phyloP scores from a whole-genome alignment of 2,888 invertebrate genomes.

The Athrips mouffetella region DNA sequence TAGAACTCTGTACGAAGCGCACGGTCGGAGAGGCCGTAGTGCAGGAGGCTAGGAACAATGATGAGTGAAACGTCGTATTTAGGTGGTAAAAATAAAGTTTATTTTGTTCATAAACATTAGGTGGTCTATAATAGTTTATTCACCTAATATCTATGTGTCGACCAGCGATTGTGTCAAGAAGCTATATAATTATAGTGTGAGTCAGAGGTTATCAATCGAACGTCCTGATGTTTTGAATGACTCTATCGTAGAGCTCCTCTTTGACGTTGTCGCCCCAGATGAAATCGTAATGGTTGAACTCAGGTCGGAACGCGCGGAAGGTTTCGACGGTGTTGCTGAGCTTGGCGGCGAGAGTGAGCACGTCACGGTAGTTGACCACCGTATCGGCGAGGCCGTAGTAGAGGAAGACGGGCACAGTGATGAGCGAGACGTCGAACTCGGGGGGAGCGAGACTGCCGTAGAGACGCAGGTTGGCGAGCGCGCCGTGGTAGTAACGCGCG shows the following conservation, averaged over 20 bases:
- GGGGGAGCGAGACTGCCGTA: constrained; percentile 44
- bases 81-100: too few species aligned
- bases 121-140: too few species aligned
- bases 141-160: too few species aligned
- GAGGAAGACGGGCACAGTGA: constrained; percentile 39
- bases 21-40: not conserved
- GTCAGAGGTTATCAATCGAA: constrained; percentile 17
- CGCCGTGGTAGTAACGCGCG: constrained; percentile 40
- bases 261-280: constrained; percentile 42
- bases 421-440: constrained; percentile 34
- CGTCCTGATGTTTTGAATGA: constrained; percentile 33
- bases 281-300: constrained; percentile 47
- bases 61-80: not conserved
- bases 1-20: too few species aligned
- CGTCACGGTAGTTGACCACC: constrained; percentile 35
- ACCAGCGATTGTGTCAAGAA: constrained; percentile 46
- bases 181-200: constrained; percentile 47
- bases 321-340: constrained; percentile 34
- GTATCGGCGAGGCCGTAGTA: constrained; percentile 39
- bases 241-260: constrained; percentile 31
- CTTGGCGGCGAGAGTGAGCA: constrained; percentile 27
- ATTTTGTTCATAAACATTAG: too few species aligned
- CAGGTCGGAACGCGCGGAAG: constrained; percentile 25
- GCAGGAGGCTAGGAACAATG: not conserved
- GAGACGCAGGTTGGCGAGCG: constrained; percentile 32